Base-by-base conservation (phyloP, 2,797 vertebrate species). In the Parauchenoglanis ngamensis region DNA sequence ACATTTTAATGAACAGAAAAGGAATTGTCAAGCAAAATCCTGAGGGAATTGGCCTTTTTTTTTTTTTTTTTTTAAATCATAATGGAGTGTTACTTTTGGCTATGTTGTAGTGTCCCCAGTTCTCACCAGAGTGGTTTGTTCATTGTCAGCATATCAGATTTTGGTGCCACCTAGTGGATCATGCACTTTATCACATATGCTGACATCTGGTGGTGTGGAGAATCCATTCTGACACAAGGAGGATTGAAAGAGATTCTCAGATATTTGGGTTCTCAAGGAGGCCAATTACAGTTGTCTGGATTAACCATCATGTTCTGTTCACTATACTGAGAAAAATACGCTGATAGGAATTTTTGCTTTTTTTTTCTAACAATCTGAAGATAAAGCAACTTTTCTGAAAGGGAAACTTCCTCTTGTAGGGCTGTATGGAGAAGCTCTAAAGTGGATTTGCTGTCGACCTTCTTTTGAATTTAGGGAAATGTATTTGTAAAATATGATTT, bases 111-210 rank as follows among this genome's bases (percentile, higher is more conserved):
- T 76, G 40, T 72, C 44, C 65, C n/a, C n/a, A 76, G 46, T 59
- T 52, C 77, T 77, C n/a, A 25, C n/a, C 35, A 54, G 21, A 83
- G 46, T 44, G 19, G 13, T 25, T 5, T 49, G 31, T 28, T 25
- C 44, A 81, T 63, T 73, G 4, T 57, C 65, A 40, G 28, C 72
- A 88, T 85, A 73, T 52, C 28, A 59, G 72, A 72, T 67, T n/a
- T 86, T 84, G 54, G 85, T 4, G 57, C 40, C 67, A 77, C 46
- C 80, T 68, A n/a, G 70, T 72, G 86, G 78, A 79, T 49, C 8
- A 73, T 88, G 88, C 83, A 87, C 87, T 90, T 89, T 90, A 88
- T 78, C 8, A 54, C 73, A 49, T 12, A 65, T 59, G 78, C 65
- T 63, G 65, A 67, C 79, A 77, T 84, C 40, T 46, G 72, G 46